Evolutionary conservation across 2,888 invertebrate species (phyloP).

Genomic region (Harpalus rufipes): DNA sequence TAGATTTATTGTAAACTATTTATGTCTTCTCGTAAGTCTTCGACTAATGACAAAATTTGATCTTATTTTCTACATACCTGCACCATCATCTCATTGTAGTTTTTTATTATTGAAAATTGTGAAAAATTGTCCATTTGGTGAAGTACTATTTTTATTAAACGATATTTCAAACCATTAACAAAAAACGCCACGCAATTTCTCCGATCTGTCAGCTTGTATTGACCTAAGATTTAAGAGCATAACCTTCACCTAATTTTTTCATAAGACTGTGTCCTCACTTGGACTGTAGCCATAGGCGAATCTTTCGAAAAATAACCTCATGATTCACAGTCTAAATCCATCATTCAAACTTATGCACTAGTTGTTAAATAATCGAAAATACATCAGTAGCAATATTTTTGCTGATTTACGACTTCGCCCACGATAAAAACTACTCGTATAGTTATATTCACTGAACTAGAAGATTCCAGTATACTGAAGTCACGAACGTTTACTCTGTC

Average conservation of each 20-base stretch:
- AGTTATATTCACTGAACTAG: no score
- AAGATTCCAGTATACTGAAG: no score
- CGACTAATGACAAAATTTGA: no score
- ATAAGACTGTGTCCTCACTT: conserved; percentile 43
- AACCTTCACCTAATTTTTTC: conserved; percentile 61
- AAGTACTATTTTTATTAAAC: conserved; percentile 23
- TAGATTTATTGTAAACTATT: no score
- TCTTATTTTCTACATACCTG: not conserved
- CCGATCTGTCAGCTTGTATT: conserved; percentile 47
- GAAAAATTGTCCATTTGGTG: conserved; percentile 29
- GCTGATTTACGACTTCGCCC: conserved; percentile 1
- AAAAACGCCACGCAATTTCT: conserved; percentile 40
- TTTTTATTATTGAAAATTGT: conserved; percentile 5
- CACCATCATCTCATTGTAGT: not conserved
- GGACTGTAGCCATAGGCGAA: conserved; percentile 53
- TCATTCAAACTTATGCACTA: conserved; percentile 17
- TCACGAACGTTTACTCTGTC: no score
- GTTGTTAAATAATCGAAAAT: conserved; percentile 36
- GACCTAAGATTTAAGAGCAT: conserved; percentile 45
- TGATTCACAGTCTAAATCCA: conserved; percentile 61
- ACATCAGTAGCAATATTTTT: conserved; percentile 3
- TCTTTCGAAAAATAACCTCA: conserved; percentile 53
- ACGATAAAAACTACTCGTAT: no score
- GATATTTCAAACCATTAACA: conserved; percentile 20
- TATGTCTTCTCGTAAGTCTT: no score